Base-by-base conservation (phyloP, 2,888 invertebrate species). In the Lasioglossum zephyrum region DNA sequence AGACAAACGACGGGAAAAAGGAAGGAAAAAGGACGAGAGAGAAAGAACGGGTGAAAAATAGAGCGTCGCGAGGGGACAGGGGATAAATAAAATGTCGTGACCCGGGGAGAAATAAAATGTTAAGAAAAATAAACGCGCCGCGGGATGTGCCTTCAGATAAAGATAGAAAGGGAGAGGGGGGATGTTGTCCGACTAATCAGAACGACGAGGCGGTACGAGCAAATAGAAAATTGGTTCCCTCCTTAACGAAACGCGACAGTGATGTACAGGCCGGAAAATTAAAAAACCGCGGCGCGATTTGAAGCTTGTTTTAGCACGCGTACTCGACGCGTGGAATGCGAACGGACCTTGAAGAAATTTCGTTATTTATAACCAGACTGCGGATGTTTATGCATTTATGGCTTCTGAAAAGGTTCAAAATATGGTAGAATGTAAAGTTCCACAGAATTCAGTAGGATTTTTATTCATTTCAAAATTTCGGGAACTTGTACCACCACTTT, bases 181-280 rank as follows among this genome's bases (percentile, higher is more conserved):
- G 57, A 3, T 44, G 57, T 57, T 57, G 83, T 91, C 81, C 79
- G 89, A 88, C 88, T 90, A 89, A 90, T 90, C 88, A 80, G 87
- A 77, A 87, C 44, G 86, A 88, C 86, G 73, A 88, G 88, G 84
- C 77, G 84, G 76, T 77, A 81, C 77, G 85, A 79, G 88, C 83
- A 88, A 91, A 89, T 87, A 83, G 87, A 87, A 89, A 87, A 85
- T 66, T 5, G 76, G 74, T 77, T 70, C 70, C 78, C 77, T 57
- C 79, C 75, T 75, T 73, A 87, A 90, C 87, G 87, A 88, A 88
- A 91, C 89, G 77, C 89, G 92, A 92, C 92, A 88, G 87, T 92
- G 92, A 92, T 87, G 84, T 88, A 88, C 87, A 86, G 88, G 57
- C 83, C 83, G 87, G 84, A 88, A 91, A 92, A 91, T 88, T 82